Evolutionary conservation across 2,113 vertebrate genomes (phyloP), one percentile per base, ranked within the genome.

Genomic region (Scopus umbretta): DNA sequence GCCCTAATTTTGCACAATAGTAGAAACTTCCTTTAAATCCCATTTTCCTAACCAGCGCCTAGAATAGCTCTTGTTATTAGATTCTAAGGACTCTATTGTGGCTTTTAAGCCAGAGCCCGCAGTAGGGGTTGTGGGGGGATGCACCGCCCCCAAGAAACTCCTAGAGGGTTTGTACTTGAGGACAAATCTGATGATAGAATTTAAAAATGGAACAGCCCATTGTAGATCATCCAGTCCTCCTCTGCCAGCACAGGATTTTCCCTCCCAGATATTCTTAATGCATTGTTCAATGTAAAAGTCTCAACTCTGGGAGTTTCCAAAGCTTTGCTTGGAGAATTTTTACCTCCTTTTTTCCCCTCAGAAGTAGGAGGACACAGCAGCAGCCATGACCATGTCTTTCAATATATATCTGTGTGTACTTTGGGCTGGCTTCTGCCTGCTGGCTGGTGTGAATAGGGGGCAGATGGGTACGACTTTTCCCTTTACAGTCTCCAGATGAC

Each of bases 1-100:
- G 97, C 96, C 97, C 97, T 97, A 97, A 97, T 98, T 98, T 97
- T 90, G 79, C 94, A 97, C 96, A 97, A 97, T 97, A 96, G 96
- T 96, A 94, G 96, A 96, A 97, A 97, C 80, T 97, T 97, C 95
- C 96, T 97, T 98, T 97, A 98, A 97, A 97, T 97, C 97, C 94
- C 96, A 97, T 98, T 98, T 98, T 97, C 96, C 97, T 97, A 97
- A 97, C 93, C 96, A 96, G 94, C 0, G 90, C 93, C 94, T 96
- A 97, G 94, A 96, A 98, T 97, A 95, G 95, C 96, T 97, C 94
- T 97, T 98, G 97, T 96, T 97, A 84, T 93, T 95, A 93, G 90
- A 87, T 97, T 97, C 92, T 97, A 97, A 96, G 97, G 89, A 93
- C 94, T 97, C 95, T 97, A 97, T 97, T 97, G 97, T 97, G 90